phyloP scores from a whole-genome alignment of 2,888 invertebrate species.

The Drosophila diplacantha region DNA sequence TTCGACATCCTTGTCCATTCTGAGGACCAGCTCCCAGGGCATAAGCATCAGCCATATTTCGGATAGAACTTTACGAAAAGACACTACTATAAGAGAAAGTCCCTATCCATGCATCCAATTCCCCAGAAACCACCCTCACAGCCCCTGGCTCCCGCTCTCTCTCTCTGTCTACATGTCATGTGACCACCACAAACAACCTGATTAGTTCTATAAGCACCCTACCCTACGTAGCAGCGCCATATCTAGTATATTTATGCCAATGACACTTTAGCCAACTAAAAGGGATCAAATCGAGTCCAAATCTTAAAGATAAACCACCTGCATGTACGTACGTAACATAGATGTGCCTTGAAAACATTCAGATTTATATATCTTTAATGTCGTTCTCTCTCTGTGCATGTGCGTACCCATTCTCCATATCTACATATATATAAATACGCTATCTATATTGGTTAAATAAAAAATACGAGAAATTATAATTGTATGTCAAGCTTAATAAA shows the following conservation, averaged over 20 bases:
- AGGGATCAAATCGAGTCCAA: conserved; percentile 19
- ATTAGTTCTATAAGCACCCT: conserved; percentile 31
- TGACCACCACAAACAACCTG: conserved; percentile 38
- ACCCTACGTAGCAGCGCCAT: conserved; percentile 29
- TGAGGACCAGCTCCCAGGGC: conserved; percentile 5
- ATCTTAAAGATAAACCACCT: conserved; percentile 7
- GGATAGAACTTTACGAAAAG: conserved; percentile 56
- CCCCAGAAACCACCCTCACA: neutral
- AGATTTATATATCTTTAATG: conserved; percentile 14
- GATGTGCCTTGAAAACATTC: conserved; percentile 28
- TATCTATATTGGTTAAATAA: conserved; percentile 15
- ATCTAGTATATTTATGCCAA: conserved; percentile 38
- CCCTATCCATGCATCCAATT: conserved; percentile 14
- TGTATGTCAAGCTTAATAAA: conserved; percentile 59
- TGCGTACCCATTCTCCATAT: conserved; percentile 20
- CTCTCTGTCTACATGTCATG: conserved; percentile 24
- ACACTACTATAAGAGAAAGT: conserved; percentile 46
- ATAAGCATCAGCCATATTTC: conserved; percentile 47
- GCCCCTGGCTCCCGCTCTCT: too few relatives aligned
- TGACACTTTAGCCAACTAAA: conserved; percentile 13
- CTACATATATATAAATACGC: conserved; percentile 13
- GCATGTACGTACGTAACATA: conserved; percentile 7
- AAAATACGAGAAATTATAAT: conserved; percentile 30
- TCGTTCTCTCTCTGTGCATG: conserved; percentile 7
- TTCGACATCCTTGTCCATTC: neutral